These are phyloP conservation scores for Argyrosomus japonicus DNA, from an alignment of 2,113 vertebrate species.

Conservation along the genomic window DNA sequence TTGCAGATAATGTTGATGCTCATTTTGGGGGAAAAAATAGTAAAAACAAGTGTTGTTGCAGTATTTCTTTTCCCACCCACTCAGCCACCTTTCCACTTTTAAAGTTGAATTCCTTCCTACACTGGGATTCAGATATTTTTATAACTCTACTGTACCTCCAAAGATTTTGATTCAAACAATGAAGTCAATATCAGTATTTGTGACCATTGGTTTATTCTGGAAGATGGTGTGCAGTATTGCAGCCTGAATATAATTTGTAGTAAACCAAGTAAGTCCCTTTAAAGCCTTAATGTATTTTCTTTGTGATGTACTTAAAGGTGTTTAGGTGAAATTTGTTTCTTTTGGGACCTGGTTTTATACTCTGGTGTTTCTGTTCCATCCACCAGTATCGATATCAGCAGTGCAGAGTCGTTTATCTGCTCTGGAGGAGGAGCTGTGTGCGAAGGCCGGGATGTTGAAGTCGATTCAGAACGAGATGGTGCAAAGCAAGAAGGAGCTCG, in stretches of 20 bases:
- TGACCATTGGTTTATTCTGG: not conserved
- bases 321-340: not conserved
- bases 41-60: not conserved
- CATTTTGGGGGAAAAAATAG: not conserved
- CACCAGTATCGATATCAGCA: slow-evolving; percentile 52
- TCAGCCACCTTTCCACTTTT: slow-evolving; percentile 10
- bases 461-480: slow-evolving; percentile 70
- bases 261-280: not conserved
- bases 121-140: not conserved
- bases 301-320: not conserved
- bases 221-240: not conserved
- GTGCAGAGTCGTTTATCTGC: slow-evolving; percentile 63
- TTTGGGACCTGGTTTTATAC: not conserved
- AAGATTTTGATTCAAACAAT: not conserved
- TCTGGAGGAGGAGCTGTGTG: slow-evolving; percentile 77
- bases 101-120: not conserved
- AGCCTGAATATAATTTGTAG: not conserved
- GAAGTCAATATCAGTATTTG: not conserved
- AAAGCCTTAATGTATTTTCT: not conserved
- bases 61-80: not conserved
- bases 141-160: not conserved
- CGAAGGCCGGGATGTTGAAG: slow-evolving; percentile 67
- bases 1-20: not conserved
- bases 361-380: slow-evolving; percentile 20
- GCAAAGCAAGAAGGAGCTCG: slow-evolving; percentile 75